These are phyloP conservation scores for Enhydra lutris DNA, from an alignment of 2,113 vertebrate genomes.

Conservation along the genomic window DNA sequence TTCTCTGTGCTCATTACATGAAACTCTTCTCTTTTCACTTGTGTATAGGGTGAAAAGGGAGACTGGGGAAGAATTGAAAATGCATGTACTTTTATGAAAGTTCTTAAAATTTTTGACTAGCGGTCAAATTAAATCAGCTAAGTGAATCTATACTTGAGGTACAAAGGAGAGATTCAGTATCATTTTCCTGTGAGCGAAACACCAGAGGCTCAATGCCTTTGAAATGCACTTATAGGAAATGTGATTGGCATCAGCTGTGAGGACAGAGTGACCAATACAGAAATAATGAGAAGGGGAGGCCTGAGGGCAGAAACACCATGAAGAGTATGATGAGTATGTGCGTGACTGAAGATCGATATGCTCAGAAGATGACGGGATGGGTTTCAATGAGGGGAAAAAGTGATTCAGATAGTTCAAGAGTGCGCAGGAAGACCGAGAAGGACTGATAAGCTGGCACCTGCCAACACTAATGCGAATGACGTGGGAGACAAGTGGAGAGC, in stretches of 20 bases:
- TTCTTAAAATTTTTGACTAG: slow-evolving; percentile 19
- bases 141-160: not conserved
- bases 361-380: slow-evolving; percentile 60
- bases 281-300: slow-evolving; percentile 71
- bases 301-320: slow-evolving; percentile 68
- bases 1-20: not conserved
- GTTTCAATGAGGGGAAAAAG: slow-evolving; percentile 49
- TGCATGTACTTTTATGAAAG: not conserved
- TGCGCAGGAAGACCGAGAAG: slow-evolving; percentile 16
- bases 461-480: not conserved
- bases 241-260: slow-evolving; percentile 73
- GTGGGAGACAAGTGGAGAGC: not conserved
- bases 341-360: slow-evolving; percentile 74
- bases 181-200: slow-evolving; percentile 49
- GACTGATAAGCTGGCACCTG: not conserved
- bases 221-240: slow-evolving; percentile 70
- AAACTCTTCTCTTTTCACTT: not conserved
- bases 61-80: not conserved
- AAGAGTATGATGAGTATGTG: slow-evolving; percentile 52
- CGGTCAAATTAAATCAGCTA: slow-evolving; percentile 24
- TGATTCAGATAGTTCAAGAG: slow-evolving; percentile 31
- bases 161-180: slow-evolving; percentile 9
- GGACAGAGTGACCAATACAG: slow-evolving; percentile 66
- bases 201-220: slow-evolving; percentile 61
- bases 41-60: not conserved